Base-by-base conservation (phyloP, 1,140 invertebrate genomes). In the Wiebesia pumilae region DNA sequence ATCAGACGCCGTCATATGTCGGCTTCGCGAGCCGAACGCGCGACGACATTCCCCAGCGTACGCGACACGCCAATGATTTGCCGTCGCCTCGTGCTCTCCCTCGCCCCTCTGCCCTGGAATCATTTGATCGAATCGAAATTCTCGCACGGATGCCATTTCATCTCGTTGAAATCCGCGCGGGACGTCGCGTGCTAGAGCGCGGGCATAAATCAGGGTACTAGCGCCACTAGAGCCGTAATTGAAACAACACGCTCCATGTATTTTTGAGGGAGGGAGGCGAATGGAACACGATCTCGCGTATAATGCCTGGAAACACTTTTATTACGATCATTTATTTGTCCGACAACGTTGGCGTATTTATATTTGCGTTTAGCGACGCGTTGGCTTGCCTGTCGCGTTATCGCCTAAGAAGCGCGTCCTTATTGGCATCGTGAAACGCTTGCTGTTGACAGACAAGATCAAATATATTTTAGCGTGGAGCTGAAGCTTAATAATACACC, bases 51-150 rank as follows among this genome's bases (percentile, higher is more conserved):
- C 90, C 88, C 4, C 3, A 30, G 88, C 40, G 83, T 88, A 85
- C 84, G 35, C 35, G 82, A 88, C 88, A 88, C 87, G 89, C 89
- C 88, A 87, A 91, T 91, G 88, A 88, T 87, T 75, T 88, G 87
- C 78, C 82, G 67, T 86, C 75, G 38, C 43, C 83, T 62, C 81
- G 54, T 69, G 9, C 51, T 73, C 62, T 16, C 35, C 79, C n/a
- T 27, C 79, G 21, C 79, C 35, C 79, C 6, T 10, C n/a, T 10
- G 27, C 65, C n/a, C 9, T 80, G 69, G 69, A 88, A 86, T 90
- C 86, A 85, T 88, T 89, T 85, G 69, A 87, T 84, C 85, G 81
- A 80, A 88, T 88, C 87, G 81, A 89, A 87, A 89, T 88, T 89
- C 87, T 81, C 85, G 81, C 87, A 82, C 58, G 83, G 38, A 80